Conservation (phyloP, 2,113 vertebrate species). For the Semnornis frantzii region DNA sequence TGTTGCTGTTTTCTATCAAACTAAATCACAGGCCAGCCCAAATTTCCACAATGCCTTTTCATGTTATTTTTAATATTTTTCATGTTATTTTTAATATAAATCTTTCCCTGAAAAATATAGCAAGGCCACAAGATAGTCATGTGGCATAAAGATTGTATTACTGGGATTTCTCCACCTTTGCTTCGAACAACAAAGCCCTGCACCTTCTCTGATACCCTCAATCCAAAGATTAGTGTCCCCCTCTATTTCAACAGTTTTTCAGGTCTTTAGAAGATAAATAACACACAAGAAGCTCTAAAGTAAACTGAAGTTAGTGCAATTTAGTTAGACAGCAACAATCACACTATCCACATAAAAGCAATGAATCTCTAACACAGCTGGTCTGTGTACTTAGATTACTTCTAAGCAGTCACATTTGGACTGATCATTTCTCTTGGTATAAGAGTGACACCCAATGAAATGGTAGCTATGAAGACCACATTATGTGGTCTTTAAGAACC, state of each 20-base stretch:
- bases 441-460: background rate
- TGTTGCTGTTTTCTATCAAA: background rate
- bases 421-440: background rate
- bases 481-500: background rate
- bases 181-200: background rate
- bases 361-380: background rate
- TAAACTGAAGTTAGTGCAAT: background rate
- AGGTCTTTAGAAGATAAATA: background rate
- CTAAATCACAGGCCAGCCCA: background rate
- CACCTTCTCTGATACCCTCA: background rate
- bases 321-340: background rate
- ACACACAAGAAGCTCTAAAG: background rate
- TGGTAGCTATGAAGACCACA: background rate
- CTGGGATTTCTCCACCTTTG: background rate
- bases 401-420: background rate
- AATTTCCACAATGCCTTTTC: background rate
- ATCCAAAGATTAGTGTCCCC: background rate
- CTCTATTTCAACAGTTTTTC: background rate
- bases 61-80: background rate
- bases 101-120: background rate
- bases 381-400: background rate
- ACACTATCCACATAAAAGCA: background rate
- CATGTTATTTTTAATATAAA: background rate
- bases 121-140: background rate
- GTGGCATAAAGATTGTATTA: background rate